These are phyloP conservation scores for Amphiprion ocellaris DNA, from an alignment of 2,113 vertebrate species.

Conservation along the genomic window DNA sequence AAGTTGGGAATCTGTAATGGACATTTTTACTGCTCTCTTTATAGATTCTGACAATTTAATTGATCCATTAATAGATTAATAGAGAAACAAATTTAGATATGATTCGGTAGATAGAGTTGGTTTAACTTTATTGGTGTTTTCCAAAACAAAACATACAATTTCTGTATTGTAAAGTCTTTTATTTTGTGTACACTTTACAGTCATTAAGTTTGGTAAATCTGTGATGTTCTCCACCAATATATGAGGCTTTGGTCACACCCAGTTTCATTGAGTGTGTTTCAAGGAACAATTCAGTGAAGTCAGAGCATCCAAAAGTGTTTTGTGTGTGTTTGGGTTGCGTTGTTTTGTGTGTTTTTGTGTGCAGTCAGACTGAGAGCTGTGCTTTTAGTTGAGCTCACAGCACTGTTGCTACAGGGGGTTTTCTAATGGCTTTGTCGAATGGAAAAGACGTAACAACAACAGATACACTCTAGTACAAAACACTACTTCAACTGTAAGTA, in stretches of 20 bases:
- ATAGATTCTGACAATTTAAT: too few species aligned
- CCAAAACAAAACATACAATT: too few species aligned
- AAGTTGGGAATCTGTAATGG: not conserved
- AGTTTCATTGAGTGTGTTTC: not conserved
- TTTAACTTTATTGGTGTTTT: too few species aligned
- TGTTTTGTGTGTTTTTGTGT: not conserved
- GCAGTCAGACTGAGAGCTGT: slow-evolving; percentile 24
- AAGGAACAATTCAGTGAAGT: not conserved
- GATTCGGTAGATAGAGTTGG: too few species aligned
- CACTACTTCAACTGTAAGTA: not conserved
- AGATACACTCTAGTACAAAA: not conserved
- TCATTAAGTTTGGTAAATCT: not conserved
- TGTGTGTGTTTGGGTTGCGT: not conserved
- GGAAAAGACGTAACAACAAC: slow-evolving; percentile 12
- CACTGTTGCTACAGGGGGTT: slow-evolving; percentile 35
- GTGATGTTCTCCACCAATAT: not conserved
- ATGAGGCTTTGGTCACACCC: not conserved
- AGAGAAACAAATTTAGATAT: too few species aligned
- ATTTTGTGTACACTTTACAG: too few species aligned
- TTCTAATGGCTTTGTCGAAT: slow-evolving; percentile 48
- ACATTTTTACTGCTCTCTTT: too few species aligned
- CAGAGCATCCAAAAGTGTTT: not conserved
- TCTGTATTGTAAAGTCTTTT: too few species aligned
- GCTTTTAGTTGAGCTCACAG: slow-evolving; percentile 51
- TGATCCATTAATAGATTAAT: too few species aligned